Percentiles rank a stretch among this genome's conserved stretches.
These are phyloP conservation scores for Gopherus evgoodei DNA, from an alignment of 2,113 vertebrate genomes.

Conservation along the genomic window DNA sequence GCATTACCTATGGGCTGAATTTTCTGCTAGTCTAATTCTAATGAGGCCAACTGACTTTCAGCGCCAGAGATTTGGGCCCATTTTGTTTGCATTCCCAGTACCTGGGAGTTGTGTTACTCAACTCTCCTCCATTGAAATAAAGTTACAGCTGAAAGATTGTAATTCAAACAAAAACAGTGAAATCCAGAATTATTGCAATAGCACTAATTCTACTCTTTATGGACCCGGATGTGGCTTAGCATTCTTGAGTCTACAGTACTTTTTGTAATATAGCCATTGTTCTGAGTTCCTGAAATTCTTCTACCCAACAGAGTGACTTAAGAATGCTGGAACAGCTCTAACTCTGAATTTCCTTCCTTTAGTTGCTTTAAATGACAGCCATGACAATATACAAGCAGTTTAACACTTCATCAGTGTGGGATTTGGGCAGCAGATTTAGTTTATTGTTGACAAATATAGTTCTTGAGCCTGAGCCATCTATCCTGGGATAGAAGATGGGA, in stretches of 20 bases:
- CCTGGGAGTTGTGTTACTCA: slow-evolving; percentile 2
- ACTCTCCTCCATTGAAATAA: not conserved
- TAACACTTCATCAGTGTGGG: slow-evolving; percentile 34
- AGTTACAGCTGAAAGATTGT: not conserved
- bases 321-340: not conserved
- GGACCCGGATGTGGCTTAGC: not conserved
- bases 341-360: slow-evolving; percentile 36
- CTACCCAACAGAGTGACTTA: slow-evolving; percentile 36
- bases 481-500: slow-evolving; percentile 41
- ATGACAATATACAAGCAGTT: slow-evolving; percentile 49
- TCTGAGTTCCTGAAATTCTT: slow-evolving; percentile 14
- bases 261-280: not conserved
- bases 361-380: slow-evolving; percentile 43
- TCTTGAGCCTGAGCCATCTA: slow-evolving; percentile 54
- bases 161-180: slow-evolving; percentile 29
- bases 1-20: not conserved
- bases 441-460: slow-evolving; percentile 67
- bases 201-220: not conserved
- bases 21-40: not conserved
- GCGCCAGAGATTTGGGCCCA: not conserved
- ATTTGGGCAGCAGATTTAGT: slow-evolving; percentile 56
- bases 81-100: not conserved
- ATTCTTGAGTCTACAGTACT: not conserved
- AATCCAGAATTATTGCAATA: not conserved
- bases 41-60: not conserved